These are phyloP conservation scores for Hydrolagus colliei DNA, from an alignment of 2,797 vertebrate species.

Conservation along the genomic window DNA sequence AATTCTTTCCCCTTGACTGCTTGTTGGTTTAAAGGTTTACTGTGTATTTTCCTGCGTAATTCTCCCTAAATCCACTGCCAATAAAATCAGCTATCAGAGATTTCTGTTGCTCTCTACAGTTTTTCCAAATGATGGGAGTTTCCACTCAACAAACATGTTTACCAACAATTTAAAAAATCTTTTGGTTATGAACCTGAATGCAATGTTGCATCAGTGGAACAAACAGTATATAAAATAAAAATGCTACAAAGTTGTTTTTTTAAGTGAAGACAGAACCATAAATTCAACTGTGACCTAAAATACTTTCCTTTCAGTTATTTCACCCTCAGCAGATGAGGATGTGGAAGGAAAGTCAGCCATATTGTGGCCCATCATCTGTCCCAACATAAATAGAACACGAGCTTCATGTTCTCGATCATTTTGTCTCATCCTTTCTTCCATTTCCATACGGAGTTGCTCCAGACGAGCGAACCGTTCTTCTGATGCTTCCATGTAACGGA, in stretches of 20 bases:
- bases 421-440: constrained; percentile 30
- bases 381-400: constrained; percentile 27
- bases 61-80: no score
- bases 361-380: constrained; percentile 31
- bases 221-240: constrained; percentile 23
- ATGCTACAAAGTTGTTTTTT: constrained; percentile 19
- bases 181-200: constrained; percentile 25
- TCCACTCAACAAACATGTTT: not conserved
- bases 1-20: not conserved
- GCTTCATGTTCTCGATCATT: constrained; percentile 27
- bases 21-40: not conserved
- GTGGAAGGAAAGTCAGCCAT: constrained; percentile 29
- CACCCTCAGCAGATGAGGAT: constrained; percentile 18
- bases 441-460: constrained; percentile 29
- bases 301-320: constrained; percentile 31
- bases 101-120: not conserved
- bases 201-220: not conserved
- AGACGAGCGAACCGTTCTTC: constrained; percentile 29
- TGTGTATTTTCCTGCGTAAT: not conserved
- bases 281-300: constrained; percentile 21
- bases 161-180: constrained; percentile 14
- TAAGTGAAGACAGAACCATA: constrained; percentile 11
- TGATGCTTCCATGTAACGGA: constrained; percentile 30
- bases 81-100: no score
- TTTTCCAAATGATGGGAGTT: not conserved